A percentile compares a stretch with the other conserved stretches of the same genome.
These are phyloP conservation scores for Corythucha ciliata DNA, from an alignment of 2,888 invertebrate genomes.

Conservation along the genomic window DNA sequence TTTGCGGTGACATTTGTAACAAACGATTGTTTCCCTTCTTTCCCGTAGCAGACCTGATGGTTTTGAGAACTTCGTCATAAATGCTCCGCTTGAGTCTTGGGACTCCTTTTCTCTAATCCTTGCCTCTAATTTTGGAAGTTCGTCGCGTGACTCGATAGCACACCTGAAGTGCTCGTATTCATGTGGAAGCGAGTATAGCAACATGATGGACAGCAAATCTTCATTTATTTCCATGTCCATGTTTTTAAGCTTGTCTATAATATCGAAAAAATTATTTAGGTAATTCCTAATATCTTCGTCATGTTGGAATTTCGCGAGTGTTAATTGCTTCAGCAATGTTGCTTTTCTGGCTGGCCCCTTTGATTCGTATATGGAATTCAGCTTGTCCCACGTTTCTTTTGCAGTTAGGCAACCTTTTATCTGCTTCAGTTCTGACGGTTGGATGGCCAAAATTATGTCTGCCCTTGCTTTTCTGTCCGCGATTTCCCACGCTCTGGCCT, in stretches of 20 bases:
- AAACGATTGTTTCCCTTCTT: too few species aligned
- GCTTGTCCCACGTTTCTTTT: background rate
- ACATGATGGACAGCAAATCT: constrained; percentile 7
- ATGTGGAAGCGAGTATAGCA: background rate
- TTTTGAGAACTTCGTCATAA: too few species aligned
- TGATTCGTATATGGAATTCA: background rate
- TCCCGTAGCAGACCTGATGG: too few species aligned
- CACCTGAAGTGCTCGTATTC: constrained; percentile 3
- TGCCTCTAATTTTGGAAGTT: background rate
- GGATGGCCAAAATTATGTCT: background rate
- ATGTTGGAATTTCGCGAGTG: background rate
- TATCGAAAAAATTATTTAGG: background rate
- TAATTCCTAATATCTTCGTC: background rate
- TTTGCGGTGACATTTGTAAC: too few species aligned
- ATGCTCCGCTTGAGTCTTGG: too few species aligned
- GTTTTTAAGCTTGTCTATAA: background rate
- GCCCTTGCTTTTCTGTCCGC: background rate
- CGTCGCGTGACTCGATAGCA: background rate
- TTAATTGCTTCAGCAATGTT: constrained; percentile 1
- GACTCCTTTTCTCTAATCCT: too few species aligned
- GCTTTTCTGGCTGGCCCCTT: constrained; percentile 1
- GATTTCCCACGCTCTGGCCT: background rate
- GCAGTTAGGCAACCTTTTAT: background rate
- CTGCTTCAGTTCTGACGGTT: background rate
- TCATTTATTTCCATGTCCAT: background rate